Percentiles rank a stretch among this genome's conserved stretches.
Evolutionary conservation across 2,888 invertebrate species (phyloP).

Genomic region (Epistrophe grossulariae): DNA sequence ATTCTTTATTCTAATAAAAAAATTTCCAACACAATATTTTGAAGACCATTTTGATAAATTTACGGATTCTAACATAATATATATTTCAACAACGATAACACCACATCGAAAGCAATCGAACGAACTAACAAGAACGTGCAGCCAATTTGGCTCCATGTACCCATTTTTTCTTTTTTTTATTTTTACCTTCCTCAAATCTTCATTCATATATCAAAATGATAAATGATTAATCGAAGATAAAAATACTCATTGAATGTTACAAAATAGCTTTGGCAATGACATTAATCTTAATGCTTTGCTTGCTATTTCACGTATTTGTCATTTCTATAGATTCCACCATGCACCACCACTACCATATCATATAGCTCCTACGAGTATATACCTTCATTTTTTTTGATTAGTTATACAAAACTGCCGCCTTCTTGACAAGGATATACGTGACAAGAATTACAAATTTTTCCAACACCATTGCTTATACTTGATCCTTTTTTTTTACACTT

Average conservation of each 20-base stretch:
- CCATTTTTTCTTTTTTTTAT: neutral
- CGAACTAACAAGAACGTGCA: neutral
- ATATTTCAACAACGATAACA: neutral
- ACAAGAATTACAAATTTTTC: slow-evolving; percentile 4
- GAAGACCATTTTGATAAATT: too few relatives aligned
- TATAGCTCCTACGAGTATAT: neutral
- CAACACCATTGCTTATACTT: neutral
- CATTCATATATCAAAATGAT: neutral
- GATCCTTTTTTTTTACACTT: slow-evolving; percentile 2
- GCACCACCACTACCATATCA: neutral
- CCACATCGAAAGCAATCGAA: slow-evolving; percentile 1
- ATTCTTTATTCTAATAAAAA: too few relatives aligned
- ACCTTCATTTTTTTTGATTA: neutral
- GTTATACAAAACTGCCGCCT: slow-evolving; percentile 28
- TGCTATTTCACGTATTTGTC: slow-evolving; percentile 17
- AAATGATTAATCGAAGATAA: slow-evolving; percentile 30
- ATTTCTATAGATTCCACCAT: neutral
- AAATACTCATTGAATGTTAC: slow-evolving; percentile 29
- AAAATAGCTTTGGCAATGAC: slow-evolving; percentile 17
- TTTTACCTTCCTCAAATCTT: neutral
- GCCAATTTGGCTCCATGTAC: neutral
- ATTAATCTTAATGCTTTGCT: slow-evolving; percentile 10
- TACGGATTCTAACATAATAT: too few relatives aligned
- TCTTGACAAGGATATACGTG: slow-evolving; percentile 29
- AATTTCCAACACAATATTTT: too few relatives aligned